Base-by-base conservation (phyloP, 35 echinoderm and acorn worm species). In the Diadema setosum region DNA sequence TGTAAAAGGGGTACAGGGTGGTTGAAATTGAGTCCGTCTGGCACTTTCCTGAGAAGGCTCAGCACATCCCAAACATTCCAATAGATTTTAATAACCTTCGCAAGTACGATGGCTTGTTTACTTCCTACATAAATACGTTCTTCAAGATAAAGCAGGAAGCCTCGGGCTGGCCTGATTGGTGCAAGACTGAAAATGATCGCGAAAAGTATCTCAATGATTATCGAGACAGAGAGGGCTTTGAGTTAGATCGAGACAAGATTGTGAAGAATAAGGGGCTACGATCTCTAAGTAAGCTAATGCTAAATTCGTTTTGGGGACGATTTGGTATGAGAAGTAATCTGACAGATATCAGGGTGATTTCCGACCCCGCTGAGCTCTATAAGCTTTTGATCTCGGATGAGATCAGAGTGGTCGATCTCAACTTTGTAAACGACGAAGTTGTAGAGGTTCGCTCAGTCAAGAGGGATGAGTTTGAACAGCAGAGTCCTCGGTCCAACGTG, bases 251-350 rank as follows among this genome's bases (percentile, higher is more conserved):
- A 42, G 15, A 37, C 0, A 84, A 84, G 9, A 89, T 92, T 17
- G 33, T 52, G 35, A 81, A 83, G 43, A 92, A 92, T 84, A 81
- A 85, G 17, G 94, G 89, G 29, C 45, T 92, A 29, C 57, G 94
- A 59, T 70, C 90, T 5, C 81, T 96, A 1, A 65, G 60, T n/a
- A 96, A 96, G 86, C 46, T 89, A 0, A 85, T 88, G 60, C 26
- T 92, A 7, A 95, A 95, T 56, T 61, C 41, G 20, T 81, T 96
- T 30, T 85, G 86, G 90, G 90, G 90, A 30, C 88, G 87, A 27
- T 92, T 96, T 60, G 93, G 84, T 36, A 91, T 86, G 65, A 81
- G 94, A 41, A 42, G 20, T 20, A 89, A 88, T 58, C 46, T 96
- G 14, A 31, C 63, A 18, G 14, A 88, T 64, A 87, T 43, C 15